Evolutionary conservation across 2,888 invertebrate genomes (phyloP), one percentile per base, ranked within the genome.

Genomic region (Margaritifera margaritifera): DNA sequence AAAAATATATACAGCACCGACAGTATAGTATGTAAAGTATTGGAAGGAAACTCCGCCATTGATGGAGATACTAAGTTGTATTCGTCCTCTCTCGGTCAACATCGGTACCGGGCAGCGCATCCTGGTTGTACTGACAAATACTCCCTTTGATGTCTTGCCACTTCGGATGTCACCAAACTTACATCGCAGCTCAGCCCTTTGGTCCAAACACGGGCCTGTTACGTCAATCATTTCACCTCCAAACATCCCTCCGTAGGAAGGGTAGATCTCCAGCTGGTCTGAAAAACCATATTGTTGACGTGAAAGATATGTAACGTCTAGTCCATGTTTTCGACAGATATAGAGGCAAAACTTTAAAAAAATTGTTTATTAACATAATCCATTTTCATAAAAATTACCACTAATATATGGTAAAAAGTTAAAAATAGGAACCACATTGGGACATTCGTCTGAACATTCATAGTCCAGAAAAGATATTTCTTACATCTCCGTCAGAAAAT

Each of bases 171-270:
- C 51, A n/a, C 82, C 84, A 94, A 66, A 89, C 66, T 77, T 75
- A 51, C 90, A 90, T 63, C 84, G 93, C 62, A 98, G 93, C 78
- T 94, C 93, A 82, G 95, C 94, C 1, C 92, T 92, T 0, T 92
- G 92, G 78, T 93, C 92, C 88, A 98, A 96, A 88, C 99, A 99
- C 3, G 98, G 97, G 0, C 98, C 99, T 0, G 98, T 97, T 70
- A 99, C 95, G 87, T 98, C 98, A 55, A 99, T 96, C 66, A 98
- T 94, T 0, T 96, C 96, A 2, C 99, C 99, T 4, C 99, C 99
- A 78, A 98, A 92, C 98, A 99, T 98, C 89, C 96, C 97, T 6
- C 97, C 98, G 86, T 77, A 74, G n/a, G 68, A 69, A 0, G 87
- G 87, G 59, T 64, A 78, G 15, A 85, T 77, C 51, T 79, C 78